These are phyloP conservation scores for Triplophysa dalaica DNA, from an alignment of 2,113 vertebrate species.

Conservation along the genomic window DNA sequence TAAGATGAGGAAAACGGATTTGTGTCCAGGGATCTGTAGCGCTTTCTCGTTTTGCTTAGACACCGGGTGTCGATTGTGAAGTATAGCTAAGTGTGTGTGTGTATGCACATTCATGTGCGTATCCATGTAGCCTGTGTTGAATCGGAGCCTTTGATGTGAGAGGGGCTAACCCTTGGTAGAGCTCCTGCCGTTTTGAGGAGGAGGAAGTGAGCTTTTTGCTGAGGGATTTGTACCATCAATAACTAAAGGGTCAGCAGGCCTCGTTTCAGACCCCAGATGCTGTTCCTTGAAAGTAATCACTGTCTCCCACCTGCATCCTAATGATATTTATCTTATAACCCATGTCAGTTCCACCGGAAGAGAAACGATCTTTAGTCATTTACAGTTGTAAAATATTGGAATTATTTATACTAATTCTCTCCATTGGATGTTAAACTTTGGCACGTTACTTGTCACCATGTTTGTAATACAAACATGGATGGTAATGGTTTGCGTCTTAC, in stretches of 20 bases:
- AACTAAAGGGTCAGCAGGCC: slow-evolving; percentile 21
- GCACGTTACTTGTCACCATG: too few species aligned
- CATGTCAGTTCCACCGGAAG: slow-evolving; percentile 11
- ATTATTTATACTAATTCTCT: neutral
- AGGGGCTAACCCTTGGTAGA: slow-evolving; percentile 3
- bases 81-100: neutral
- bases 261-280: slow-evolving; percentile 25
- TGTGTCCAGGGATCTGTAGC: slow-evolving; percentile 31
- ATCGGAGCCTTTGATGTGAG: slow-evolving; percentile 42
- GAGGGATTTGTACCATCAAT: slow-evolving; percentile 25
- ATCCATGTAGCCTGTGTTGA: slow-evolving; percentile 25
- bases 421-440: too few species aligned
- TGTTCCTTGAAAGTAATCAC: slow-evolving; percentile 24
- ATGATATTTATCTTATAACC: slow-evolving; percentile 49
- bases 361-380: slow-evolving; percentile 25
- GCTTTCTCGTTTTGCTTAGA: neutral
- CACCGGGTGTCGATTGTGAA: slow-evolving; percentile 14
- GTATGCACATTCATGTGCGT: neutral
- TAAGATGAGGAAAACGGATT: slow-evolving; percentile 35
- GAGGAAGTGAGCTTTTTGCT: slow-evolving; percentile 39
- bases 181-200: slow-evolving; percentile 17
- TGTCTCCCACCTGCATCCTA: slow-evolving; percentile 16
- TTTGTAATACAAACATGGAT: too few species aligned
- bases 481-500: too few species aligned
- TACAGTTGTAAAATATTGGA: slow-evolving; percentile 32